Evolutionary conservation across 2,888 invertebrate genomes (phyloP), one percentile per base, ranked within the genome.

Genomic region (Tetheella fluctuosa): DNA sequence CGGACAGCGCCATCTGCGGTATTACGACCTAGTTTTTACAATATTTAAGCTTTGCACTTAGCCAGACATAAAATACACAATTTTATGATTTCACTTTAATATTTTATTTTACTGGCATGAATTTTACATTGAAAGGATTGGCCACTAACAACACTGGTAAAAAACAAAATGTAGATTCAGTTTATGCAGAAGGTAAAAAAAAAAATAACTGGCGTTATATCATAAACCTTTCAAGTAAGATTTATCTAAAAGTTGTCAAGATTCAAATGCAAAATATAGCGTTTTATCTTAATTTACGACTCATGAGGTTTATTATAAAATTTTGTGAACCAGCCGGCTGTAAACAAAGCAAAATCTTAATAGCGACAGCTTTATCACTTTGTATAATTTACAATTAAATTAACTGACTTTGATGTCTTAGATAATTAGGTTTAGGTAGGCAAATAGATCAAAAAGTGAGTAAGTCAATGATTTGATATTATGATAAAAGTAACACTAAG

Each of bases 41-140:
- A 48, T 48, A 48, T 48, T 48, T 48, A 48, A 48, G 48, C 48
- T 39, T 39, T 42, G 17, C 42, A 42, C 42, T 42, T 42, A 42
- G 42, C 42, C 42, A 15, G 20, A 20, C 48, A 34, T 34, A 28
- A 54, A 54, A 30, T 30, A 15, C 30, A 55, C 34, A 34, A 1
- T 55, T 37, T 55, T 17, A 55, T 34, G 13, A 23, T 34, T 2
- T 28, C n/a, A 30, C 54, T 54, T 8, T 20, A 42, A 42, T 15
- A 42, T 42, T 20, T 48, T 48, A 48, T 48, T 48, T 20, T 20
- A 48, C 17, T 48, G 48, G 0, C 20, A 48, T 7, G 6, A 39
- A 39, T 48, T 48, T 10, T 20, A 48, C 20, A 20, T 2, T 48
- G 1, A 20, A 20, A 20, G 1, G 20, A 5, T 48, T 48, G 0